Evolutionary conservation across 1,140 invertebrate genomes (phyloP), one percentile per base, ranked within the genome.

Genomic region (Drosophila tropicalis): DNA sequence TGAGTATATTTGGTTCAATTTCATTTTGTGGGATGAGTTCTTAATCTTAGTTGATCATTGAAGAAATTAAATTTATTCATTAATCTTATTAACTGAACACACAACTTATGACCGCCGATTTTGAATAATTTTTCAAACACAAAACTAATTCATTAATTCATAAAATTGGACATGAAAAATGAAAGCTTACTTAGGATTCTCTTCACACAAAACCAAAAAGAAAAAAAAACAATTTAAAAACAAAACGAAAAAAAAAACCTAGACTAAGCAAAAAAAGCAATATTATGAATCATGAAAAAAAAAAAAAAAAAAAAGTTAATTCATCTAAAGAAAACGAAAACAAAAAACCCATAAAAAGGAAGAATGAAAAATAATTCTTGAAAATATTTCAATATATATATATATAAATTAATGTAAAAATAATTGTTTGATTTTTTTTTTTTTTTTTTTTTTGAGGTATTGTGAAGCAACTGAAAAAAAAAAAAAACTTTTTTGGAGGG

Each of bases 191-290:
- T 17, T 47, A 17, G 15, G 44, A n/a, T 17, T 6, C 15, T 7
- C n/a, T 47, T 29, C 6, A n/a, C n/a, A n/a, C n/a, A 29, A 29
- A 29, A 29, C 5, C 29, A 5, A 29, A 29, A 29, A 5, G 6
- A 29, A 5, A 29, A 5, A 29, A 29, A 5, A 29, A 29, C 29
- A 29, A 29, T 29, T 29, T 25, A 25, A 61, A 61, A 60, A 25
- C 41, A 40, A 54, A 67, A 69, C 76, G 63, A 34, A 25, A 56
- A 10, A 72, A 64, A 55, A 55, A 71, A 57, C 83, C 51, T 67
- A 79, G 63, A 19, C 7, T 71, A 79, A 66, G 67, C 67, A 77
- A 80, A 78, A 55, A 73, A 74, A 87, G 81, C 78, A 90, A 90
- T 81, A 90, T 72, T 72, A 78, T 72, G 15, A 19, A 44, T 17